These are phyloP conservation scores for Ahaetulla prasina DNA, from an alignment of 2,113 vertebrate species.

Conservation along the genomic window DNA sequence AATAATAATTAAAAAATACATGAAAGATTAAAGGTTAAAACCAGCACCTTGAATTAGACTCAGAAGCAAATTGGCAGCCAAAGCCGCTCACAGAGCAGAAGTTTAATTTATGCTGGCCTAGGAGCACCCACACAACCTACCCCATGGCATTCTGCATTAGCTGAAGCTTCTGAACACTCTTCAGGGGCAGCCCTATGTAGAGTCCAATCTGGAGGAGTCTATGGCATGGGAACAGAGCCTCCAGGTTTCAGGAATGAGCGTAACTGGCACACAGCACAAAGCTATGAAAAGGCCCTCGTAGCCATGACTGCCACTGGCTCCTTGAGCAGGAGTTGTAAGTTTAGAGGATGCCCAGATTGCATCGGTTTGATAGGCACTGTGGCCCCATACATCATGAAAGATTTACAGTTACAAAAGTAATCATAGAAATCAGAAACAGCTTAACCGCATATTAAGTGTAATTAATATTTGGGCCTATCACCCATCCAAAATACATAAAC, in stretches of 20 bases:
- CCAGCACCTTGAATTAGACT: not conserved
- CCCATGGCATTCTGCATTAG: not conserved
- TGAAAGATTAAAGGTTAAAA: not conserved
- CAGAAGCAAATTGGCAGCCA: not conserved
- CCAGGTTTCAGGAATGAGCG: not conserved
- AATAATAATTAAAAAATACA: not conserved
- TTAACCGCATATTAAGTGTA: not conserved
- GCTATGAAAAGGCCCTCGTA: not conserved
- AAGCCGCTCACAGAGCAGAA: not conserved
- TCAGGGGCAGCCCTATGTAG: not conserved
- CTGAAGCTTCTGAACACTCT: not conserved
- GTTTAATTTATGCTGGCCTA: not conserved
- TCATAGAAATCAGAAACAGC: conserved; percentile 15
- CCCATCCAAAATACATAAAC: not conserved
- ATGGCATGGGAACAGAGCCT: not conserved
- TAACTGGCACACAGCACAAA: not conserved
- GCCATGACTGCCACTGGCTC: not conserved
- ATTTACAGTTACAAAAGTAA: conserved; percentile 17
- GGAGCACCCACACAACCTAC: not conserved
- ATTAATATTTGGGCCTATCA: not conserved
- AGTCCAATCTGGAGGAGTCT: not conserved
- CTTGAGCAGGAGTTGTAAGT: not conserved
- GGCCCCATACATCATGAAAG: not conserved
- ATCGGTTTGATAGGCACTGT: not conserved
- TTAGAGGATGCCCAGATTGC: not conserved